phyloP scores from a whole-genome alignment of 2,113 vertebrate genomes.

The Anolis sagrei region DNA sequence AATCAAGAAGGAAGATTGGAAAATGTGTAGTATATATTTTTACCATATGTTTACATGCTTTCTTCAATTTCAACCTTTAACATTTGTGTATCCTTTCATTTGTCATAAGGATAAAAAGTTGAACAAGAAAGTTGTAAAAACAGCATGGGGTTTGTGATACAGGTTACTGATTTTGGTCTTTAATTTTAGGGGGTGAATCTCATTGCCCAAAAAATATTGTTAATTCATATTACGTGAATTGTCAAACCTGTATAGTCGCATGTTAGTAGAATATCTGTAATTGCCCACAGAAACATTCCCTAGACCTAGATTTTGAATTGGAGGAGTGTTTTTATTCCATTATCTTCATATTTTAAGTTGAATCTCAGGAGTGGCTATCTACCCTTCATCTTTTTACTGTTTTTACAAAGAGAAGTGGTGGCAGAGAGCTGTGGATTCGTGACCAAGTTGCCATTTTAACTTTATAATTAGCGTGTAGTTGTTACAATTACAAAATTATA shows the following conservation, averaged over 20 bases:
- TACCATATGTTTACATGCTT: not conserved
- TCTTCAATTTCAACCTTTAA: not conserved
- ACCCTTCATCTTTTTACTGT: not conserved
- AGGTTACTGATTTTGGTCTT: not conserved
- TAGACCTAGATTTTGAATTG: not conserved
- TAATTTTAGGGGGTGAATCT: not conserved
- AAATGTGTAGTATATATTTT: not conserved
- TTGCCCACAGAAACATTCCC: not conserved
- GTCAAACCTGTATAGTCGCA: not conserved
- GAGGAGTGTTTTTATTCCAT: not conserved
- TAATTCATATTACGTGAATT: not conserved
- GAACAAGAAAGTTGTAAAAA: not conserved
- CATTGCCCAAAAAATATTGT: not conserved
- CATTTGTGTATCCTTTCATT: not conserved
- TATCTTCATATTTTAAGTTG: not conserved
- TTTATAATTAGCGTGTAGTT: rapidly evolving
- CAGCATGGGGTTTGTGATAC: not conserved
- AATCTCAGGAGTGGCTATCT: not conserved
- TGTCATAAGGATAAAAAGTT: not conserved
- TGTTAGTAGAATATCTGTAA: not conserved
- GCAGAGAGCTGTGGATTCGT: not conserved
- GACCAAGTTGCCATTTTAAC: not conserved
- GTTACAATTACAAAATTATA: not conserved
- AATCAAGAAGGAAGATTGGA: not conserved
- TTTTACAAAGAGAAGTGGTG: not conserved